These are phyloP conservation scores for Helarctos malayanus DNA, from an alignment of 2,797 vertebrate genomes.

Conservation along the genomic window DNA sequence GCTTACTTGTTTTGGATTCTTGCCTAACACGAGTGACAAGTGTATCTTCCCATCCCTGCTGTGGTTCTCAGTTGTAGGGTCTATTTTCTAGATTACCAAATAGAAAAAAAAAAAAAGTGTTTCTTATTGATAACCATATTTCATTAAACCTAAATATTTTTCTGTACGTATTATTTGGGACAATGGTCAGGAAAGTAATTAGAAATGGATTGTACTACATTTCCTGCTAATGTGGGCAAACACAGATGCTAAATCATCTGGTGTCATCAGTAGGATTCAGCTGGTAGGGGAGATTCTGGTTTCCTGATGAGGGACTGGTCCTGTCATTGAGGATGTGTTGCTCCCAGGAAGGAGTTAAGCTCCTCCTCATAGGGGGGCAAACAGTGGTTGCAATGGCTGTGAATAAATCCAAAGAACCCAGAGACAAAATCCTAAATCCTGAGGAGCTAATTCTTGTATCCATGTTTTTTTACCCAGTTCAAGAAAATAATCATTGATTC, in stretches of 20 bases:
- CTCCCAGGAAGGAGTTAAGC: not conserved
- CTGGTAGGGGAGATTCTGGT: not conserved
- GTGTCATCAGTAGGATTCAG: not conserved
- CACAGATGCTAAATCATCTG: not conserved
- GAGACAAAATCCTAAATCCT: not conserved
- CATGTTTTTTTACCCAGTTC: not conserved
- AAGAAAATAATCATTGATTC: not conserved
- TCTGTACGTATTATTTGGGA: not conserved
- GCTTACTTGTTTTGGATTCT: not conserved
- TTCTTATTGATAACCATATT: not conserved
- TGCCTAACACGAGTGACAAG: not conserved
- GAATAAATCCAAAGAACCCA: not conserved
- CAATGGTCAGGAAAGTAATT: not conserved
- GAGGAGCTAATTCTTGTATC: not conserved
- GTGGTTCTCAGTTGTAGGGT: not conserved
- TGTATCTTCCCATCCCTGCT: not conserved
- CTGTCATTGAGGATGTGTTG: not conserved
- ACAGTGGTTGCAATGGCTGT: not conserved
- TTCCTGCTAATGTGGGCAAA: not conserved
- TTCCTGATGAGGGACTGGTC: not conserved
- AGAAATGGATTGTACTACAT: not conserved
- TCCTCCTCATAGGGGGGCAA: not conserved
- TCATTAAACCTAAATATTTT: not conserved
- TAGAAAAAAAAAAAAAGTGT: not conserved
- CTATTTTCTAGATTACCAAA: not conserved